These are phyloP conservation scores for Regulus satrapa DNA, from an alignment of 2,113 vertebrate species.

Conservation along the genomic window DNA sequence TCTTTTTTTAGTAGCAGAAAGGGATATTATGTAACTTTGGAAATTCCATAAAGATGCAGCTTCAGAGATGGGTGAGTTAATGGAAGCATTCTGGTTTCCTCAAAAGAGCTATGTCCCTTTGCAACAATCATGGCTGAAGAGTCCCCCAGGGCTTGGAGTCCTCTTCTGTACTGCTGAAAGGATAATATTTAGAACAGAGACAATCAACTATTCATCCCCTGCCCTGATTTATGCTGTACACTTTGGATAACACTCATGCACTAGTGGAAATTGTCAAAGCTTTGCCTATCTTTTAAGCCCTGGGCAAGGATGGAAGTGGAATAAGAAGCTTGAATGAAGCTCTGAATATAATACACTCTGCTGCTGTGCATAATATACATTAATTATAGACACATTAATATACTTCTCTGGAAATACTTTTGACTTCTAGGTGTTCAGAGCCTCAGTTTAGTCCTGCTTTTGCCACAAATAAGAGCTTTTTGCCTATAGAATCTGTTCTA, in stretches of 20 bases:
- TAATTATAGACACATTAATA: background rate
- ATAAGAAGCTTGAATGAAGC: background rate
- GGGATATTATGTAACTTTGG: slow-evolving; percentile 16
- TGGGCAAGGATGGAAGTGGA: background rate
- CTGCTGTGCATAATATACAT: background rate
- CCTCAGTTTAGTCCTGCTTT: background rate
- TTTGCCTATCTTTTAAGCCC: background rate
- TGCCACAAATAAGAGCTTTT: background rate
- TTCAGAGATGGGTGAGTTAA: background rate
- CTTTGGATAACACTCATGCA: background rate
- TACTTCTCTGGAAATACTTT: background rate
- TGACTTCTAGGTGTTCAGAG: background rate
- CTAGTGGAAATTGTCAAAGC: background rate
- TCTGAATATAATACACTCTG: background rate
- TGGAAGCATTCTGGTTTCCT: slow-evolving; percentile 22
- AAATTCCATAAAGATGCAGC: slow-evolving; percentile 7
- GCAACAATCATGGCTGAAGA: background rate
- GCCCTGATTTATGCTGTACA: background rate
- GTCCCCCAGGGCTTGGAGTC: background rate
- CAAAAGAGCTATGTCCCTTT: background rate
- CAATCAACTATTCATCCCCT: background rate
- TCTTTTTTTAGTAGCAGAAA: slow-evolving; percentile 20
- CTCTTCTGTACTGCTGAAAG: slow-evolving; percentile 7
- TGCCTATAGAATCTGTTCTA: background rate
- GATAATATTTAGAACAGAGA: slow-evolving; percentile 53